These are phyloP conservation scores for Anser cygnoides DNA, from an alignment of 2,113 vertebrate genomes.

Conservation along the genomic window DNA sequence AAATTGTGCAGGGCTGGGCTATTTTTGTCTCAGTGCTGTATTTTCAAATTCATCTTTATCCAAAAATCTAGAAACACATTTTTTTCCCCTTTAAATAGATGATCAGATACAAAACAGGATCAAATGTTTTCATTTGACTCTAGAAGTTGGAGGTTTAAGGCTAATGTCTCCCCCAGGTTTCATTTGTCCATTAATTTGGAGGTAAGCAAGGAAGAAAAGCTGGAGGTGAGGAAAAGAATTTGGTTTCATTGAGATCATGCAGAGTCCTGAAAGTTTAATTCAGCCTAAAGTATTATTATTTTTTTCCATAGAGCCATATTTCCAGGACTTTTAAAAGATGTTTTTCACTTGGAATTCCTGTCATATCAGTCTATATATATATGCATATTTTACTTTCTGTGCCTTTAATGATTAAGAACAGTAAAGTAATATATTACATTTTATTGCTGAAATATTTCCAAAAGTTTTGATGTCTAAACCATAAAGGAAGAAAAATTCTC, in stretches of 20 bases:
- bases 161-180: not conserved
- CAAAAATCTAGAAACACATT: not conserved
- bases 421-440: not conserved
- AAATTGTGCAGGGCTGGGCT: not conserved
- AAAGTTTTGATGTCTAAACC: slow-evolving; percentile 25
- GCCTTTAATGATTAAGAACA: not conserved
- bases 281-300: not conserved
- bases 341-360: not conserved
- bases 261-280: slow-evolving; percentile 2
- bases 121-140: not conserved
- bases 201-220: not conserved
- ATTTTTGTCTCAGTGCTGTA: not conserved
- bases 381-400: not conserved
- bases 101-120: not conserved
- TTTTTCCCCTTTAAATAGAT: not conserved
- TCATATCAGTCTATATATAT: not conserved
- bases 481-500: not conserved
- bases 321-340: not conserved
- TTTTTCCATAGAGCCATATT: not conserved
- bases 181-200: not conserved
- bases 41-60: not conserved
- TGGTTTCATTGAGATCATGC: not conserved
- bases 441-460: not conserved
- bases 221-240: not conserved
- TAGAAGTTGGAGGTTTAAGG: not conserved